Evolutionary conservation across 2,888 invertebrate genomes (phyloP).

Genomic region (Fragum fragum): DNA sequence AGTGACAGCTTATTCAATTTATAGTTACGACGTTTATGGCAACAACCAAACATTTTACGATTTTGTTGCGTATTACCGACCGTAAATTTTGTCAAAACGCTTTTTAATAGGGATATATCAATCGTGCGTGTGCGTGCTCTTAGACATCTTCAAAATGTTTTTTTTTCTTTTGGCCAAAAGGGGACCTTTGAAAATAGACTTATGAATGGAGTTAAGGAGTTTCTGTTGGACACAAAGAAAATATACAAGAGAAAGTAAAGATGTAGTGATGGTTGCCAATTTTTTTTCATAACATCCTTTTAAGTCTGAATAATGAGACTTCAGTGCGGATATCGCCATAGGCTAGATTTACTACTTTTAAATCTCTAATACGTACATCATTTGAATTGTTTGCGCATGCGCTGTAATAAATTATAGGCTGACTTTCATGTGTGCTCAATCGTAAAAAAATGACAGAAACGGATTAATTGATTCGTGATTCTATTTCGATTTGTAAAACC

Average conservation of each 20-base stretch:
- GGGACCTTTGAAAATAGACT: too few species aligned
- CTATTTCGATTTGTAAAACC: not conserved
- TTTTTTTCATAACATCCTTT: conserved; percentile 10
- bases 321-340: not conserved
- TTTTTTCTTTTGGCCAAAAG: too few species aligned
- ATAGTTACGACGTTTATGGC: too few species aligned
- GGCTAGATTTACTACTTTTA: not conserved
- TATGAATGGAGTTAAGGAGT: too few species aligned
- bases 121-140: too few species aligned
- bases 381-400: not conserved
- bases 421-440: not conserved
- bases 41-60: too few species aligned
- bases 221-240: not conserved
- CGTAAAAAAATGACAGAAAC: not conserved
- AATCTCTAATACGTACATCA: conserved; percentile 1
- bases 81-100: too few species aligned
- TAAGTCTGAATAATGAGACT: conserved; percentile 18
- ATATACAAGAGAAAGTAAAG: not conserved
- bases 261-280: not conserved
- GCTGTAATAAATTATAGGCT: not conserved
- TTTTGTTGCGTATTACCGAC: too few species aligned
- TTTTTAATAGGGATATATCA: too few species aligned
- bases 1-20: too few species aligned
- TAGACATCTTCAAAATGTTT: too few species aligned
- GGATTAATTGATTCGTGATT: not conserved